Evolutionary conservation across 1,140 invertebrate species (phyloP).

Genomic region (Rhopalosiphum maidis): DNA sequence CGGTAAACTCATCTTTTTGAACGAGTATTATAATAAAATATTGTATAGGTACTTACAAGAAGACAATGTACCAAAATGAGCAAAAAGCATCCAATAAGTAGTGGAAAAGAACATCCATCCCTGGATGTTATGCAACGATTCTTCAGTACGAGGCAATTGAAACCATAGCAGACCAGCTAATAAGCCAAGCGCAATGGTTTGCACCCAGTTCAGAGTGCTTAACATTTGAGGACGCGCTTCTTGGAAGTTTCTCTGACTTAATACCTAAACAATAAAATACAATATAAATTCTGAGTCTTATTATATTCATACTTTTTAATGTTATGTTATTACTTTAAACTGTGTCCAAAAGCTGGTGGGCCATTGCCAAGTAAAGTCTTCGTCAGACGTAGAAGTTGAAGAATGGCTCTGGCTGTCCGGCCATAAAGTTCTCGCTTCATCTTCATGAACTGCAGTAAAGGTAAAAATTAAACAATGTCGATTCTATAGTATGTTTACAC

Average conservation of each 20-base stretch:
- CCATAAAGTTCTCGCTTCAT: slow-evolving; percentile 77
- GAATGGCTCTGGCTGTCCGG: slow-evolving; percentile 77
- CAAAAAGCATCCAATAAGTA: slow-evolving; percentile 87
- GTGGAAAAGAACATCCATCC: slow-evolving; percentile 89
- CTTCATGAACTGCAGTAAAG: slow-evolving; percentile 65
- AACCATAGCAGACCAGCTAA: slow-evolving; percentile 83
- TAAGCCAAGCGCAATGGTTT: slow-evolving; percentile 76
- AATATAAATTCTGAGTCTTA: not conserved
- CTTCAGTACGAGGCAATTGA: slow-evolving; percentile 76
- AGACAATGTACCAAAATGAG: slow-evolving; percentile 80
- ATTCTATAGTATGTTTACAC: not conserved
- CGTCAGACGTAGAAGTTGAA: slow-evolving; percentile 71
- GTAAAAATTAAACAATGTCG: slow-evolving; percentile 3
- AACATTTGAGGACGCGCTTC: slow-evolving; percentile 80
- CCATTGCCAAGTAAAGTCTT: slow-evolving; percentile 72
- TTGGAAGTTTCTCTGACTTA: slow-evolving; percentile 81
- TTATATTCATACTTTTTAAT: not conserved
- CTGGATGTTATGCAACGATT: slow-evolving; percentile 79
- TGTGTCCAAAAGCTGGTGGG: slow-evolving; percentile 84
- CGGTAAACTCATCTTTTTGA: not conserved
- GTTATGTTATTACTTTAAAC: slow-evolving; percentile 69
- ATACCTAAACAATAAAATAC: slow-evolving; percentile 64
- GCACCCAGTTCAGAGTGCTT: slow-evolving; percentile 82
- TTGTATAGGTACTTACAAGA: slow-evolving; percentile 68
- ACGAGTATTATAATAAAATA: not conserved